phyloP scores from a whole-genome alignment of 2,888 invertebrate genomes.

The Sarcophaga variegata region DNA sequence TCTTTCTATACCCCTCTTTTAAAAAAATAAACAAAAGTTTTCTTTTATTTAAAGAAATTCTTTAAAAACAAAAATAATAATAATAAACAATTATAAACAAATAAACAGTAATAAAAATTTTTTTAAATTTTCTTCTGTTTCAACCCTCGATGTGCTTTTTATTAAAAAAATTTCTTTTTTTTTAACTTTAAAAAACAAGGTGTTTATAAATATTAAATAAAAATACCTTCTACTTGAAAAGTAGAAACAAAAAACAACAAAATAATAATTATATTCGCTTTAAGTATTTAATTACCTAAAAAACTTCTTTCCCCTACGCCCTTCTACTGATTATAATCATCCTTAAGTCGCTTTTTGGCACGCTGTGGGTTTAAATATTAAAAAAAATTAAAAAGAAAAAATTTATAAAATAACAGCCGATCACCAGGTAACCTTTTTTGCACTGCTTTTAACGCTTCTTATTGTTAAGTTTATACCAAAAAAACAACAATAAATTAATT shows the following conservation, averaged over 20 bases:
- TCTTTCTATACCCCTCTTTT: background rate
- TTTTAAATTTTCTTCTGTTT: constrained; percentile 4
- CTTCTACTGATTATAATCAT: constrained; percentile 67
- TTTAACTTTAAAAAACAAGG: constrained; percentile 30
- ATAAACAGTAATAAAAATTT: constrained; percentile 17
- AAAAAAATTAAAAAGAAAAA: constrained; percentile 8
- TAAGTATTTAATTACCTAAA: constrained; percentile 51
- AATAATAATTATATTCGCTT: constrained; percentile 17
- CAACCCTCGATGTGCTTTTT: constrained; percentile 66
- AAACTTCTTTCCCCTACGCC: constrained; percentile 53
- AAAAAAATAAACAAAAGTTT: constrained; percentile 35
- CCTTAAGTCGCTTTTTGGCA: constrained; percentile 84
- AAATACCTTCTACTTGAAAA: constrained; percentile 39
- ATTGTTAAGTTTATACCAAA: constrained; percentile 62
- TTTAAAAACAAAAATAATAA: background rate
- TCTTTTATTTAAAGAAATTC: background rate
- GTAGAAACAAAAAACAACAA: constrained; percentile 17
- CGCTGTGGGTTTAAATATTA: constrained; percentile 85
- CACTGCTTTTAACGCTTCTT: constrained; percentile 83
- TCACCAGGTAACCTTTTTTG: constrained; percentile 85
- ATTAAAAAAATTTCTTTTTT: constrained; percentile 39
- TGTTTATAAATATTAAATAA: constrained; percentile 53
- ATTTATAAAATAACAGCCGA: constrained; percentile 81
- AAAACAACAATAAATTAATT: constrained; percentile 58
- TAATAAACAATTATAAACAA: constrained; percentile 1